These are phyloP conservation scores for Pteronotus mesoamericanus DNA, from an alignment of 2,797 vertebrate species.

Conservation along the genomic window DNA sequence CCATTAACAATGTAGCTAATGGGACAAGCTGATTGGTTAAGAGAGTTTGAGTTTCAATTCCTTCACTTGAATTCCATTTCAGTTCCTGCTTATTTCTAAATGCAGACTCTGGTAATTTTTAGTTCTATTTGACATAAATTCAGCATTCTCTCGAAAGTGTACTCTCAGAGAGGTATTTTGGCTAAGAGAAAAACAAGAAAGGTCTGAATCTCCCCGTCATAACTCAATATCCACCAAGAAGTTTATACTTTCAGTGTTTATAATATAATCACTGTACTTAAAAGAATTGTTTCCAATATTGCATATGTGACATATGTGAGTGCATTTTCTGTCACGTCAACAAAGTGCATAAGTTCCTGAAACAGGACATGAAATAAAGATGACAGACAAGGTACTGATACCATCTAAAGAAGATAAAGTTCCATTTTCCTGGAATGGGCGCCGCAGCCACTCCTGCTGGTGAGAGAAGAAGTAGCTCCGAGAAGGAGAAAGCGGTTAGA, in stretches of 20 bases:
- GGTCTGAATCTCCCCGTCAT: background rate
- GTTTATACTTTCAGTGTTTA: conserved; percentile 14
- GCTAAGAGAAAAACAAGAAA: background rate
- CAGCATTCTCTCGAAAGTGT: background rate
- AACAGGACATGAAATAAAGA: conserved; percentile 41
- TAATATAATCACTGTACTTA: background rate
- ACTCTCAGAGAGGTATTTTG: background rate
- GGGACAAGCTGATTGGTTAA: background rate
- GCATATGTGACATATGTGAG: background rate
- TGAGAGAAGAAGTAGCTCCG: background rate
- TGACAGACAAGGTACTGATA: background rate
- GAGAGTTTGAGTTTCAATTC: background rate
- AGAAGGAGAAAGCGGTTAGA: background rate
- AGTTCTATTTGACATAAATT: background rate
- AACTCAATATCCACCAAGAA: background rate
- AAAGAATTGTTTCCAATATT: background rate
- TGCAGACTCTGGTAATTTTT: background rate
- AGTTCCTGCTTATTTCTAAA: background rate
- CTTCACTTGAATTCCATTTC: background rate
- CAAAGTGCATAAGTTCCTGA: background rate
- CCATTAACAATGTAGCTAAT: background rate
- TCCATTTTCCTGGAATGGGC: background rate
- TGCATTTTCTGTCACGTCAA: conserved; percentile 30
- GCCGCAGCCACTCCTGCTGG: background rate
- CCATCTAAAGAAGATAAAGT: background rate